phyloP scores from a whole-genome alignment of 2,113 vertebrate species.

The Thunnus maccoyii region DNA sequence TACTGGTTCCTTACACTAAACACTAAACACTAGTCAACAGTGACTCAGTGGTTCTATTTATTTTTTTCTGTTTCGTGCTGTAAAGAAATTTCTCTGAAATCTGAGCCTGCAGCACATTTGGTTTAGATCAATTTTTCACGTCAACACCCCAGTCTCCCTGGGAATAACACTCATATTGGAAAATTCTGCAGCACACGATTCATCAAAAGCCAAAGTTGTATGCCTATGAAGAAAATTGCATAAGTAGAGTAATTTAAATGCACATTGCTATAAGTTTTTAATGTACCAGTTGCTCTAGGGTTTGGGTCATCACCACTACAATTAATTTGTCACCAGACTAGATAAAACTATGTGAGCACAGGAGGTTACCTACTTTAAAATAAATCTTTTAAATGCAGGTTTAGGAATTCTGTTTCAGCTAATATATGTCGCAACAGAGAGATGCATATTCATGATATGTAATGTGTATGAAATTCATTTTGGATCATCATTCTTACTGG shows the following conservation, averaged over 20 bases:
- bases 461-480: no score
- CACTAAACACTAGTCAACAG: slow-evolving; percentile 27
- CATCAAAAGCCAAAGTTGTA: background rate
- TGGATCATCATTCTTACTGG: no score
- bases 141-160: slow-evolving; percentile 6
- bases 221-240: background rate
- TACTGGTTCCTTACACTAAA: slow-evolving; percentile 9
- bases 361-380: no score
- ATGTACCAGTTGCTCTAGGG: no score
- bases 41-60: background rate
- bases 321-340: no score
- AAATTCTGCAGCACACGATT: background rate
- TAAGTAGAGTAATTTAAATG: background rate
- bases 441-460: no score
- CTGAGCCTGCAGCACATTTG: slow-evolving; percentile 5
- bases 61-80: background rate
- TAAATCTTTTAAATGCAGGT: no score
- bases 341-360: no score
- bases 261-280: background rate
- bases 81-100: slow-evolving; percentile 13
- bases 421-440: no score
- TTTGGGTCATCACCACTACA: no score
- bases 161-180: background rate
- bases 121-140: slow-evolving; percentile 9
- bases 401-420: no score